phyloP scores from a whole-genome alignment of 2,113 vertebrate species.

The Passer domesticus region DNA sequence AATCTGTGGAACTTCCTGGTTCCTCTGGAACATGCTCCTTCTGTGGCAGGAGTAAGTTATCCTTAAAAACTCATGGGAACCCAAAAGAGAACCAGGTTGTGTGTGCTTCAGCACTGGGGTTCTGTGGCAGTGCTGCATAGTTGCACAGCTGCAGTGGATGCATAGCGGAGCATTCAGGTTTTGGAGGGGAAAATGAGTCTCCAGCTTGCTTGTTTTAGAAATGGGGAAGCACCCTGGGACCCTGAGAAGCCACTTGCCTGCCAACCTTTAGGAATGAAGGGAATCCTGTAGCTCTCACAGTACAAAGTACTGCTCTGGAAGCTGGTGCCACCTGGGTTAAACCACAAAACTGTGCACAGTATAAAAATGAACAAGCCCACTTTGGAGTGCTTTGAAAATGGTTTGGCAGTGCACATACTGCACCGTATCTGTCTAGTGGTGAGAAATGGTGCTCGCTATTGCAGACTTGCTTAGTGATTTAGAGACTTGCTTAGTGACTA shows the following conservation, averaged over 20 bases:
- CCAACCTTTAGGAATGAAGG: background rate
- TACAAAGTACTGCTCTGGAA: background rate
- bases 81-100: background rate
- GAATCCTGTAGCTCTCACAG: background rate
- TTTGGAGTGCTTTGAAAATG: background rate
- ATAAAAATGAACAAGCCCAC: background rate
- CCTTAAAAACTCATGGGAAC: background rate
- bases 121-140: background rate
- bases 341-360: background rate
- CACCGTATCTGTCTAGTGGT: background rate
- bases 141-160: background rate
- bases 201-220: background rate
- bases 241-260: background rate
- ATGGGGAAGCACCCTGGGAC: background rate
- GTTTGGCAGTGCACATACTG: background rate
- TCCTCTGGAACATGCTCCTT: background rate
- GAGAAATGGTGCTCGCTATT: background rate
- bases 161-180: background rate
- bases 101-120: background rate
- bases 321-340: background rate
- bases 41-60: background rate
- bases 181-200: background rate
- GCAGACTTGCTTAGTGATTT: background rate
- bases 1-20: background rate
- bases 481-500: background rate